Percentiles rank a stretch among this genome's conserved stretches.
Evolutionary conservation across 2,888 invertebrate genomes (phyloP).

Genomic region (Aspidiotus rigidus): DNA sequence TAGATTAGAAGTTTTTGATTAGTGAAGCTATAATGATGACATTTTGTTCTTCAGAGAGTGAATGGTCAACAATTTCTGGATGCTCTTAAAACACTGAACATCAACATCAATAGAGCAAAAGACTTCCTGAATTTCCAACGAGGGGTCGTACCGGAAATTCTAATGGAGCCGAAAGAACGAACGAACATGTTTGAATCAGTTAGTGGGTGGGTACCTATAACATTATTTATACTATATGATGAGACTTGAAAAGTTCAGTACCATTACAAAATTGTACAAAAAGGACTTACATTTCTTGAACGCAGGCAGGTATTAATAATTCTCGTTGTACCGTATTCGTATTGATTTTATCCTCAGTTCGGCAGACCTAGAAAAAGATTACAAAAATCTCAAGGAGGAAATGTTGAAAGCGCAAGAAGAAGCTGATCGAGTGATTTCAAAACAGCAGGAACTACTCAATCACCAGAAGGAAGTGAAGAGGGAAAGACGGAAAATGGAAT

Average conservation of each 20-base stretch:
- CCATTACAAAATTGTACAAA: too few species aligned
- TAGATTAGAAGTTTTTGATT: too few species aligned
- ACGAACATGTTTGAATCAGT: slow-evolving; percentile 97
- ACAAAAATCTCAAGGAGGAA: slow-evolving; percentile 79
- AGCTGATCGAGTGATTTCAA: slow-evolving; percentile 95
- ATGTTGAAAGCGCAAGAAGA: slow-evolving; percentile 97
- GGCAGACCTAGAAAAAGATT: slow-evolving; percentile 89
- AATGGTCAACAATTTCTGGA: slow-evolving; percentile 72
- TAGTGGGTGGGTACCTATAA: slow-evolving; percentile 61
- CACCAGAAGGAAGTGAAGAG: slow-evolving; percentile 96
- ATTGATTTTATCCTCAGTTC: slow-evolving; percentile 54
- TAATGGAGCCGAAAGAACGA: slow-evolving; percentile 99
- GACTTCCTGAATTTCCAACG: slow-evolving; percentile 99
- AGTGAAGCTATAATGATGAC: background rate
- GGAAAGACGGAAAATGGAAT: slow-evolving; percentile 98
- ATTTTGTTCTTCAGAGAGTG: slow-evolving; percentile 55
- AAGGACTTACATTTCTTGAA: background rate
- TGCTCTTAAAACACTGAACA: slow-evolving; percentile 85
- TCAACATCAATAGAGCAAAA: slow-evolving; percentile 91
- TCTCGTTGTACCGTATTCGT: background rate
- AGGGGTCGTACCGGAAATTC: slow-evolving; percentile 96
- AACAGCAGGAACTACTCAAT: slow-evolving; percentile 95
- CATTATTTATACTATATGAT: too few species aligned
- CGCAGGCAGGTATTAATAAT: background rate
- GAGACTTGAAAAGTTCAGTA: too few species aligned